phyloP scores from a whole-genome alignment of 2,113 vertebrate genomes.

The Laterallus jamaicensis region DNA sequence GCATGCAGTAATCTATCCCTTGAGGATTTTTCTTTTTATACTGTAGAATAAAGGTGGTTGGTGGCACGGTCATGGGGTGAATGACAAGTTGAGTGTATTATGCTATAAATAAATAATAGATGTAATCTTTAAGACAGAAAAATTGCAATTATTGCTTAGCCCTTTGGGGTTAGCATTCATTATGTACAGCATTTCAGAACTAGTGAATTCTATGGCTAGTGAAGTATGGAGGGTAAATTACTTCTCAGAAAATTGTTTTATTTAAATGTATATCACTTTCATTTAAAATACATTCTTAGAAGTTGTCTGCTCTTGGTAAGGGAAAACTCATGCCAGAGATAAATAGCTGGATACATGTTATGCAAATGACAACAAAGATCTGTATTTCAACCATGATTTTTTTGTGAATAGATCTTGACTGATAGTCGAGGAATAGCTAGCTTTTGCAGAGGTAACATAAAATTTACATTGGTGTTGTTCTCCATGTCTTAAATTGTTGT shows the following conservation, averaged over 20 bases:
- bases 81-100: constrained; percentile 17
- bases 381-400: not conserved
- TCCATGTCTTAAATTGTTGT: not conserved
- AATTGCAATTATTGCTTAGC: constrained; percentile 4
- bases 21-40: constrained; percentile 7
- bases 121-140: constrained; percentile 33
- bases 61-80: not conserved
- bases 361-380: constrained; percentile 1
- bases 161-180: not conserved
- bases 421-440: not conserved
- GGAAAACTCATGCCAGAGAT: not conserved
- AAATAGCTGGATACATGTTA: constrained; percentile 17
- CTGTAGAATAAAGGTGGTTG: not conserved
- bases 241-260: constrained; percentile 32
- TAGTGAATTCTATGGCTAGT: not conserved
- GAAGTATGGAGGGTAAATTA: constrained; percentile 29
- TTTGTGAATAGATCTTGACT: not conserved
- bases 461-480: not conserved
- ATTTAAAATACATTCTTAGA: constrained; percentile 22
- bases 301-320: not conserved
- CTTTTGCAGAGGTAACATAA: not conserved
- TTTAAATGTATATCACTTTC: constrained; percentile 19
- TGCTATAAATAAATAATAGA: constrained; percentile 54
- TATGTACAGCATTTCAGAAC: not conserved
- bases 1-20: not conserved